Base-by-base conservation (phyloP, 35 echinoderm and acorn worm genomes). In the Nesometra sesokonis region DNA sequence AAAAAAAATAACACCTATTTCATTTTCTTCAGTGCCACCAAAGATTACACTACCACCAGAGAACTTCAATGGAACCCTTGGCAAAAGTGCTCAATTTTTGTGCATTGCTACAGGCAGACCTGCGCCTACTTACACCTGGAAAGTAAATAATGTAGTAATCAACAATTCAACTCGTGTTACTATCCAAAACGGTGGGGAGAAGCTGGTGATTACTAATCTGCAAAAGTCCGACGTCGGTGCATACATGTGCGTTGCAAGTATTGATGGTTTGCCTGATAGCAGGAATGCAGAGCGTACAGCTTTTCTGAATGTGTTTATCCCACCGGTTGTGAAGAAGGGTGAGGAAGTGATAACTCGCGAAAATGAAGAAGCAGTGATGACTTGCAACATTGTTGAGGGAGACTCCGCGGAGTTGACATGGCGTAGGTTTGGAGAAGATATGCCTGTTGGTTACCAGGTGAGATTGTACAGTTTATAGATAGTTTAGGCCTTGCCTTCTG, bases 21-120 rank as follows among this genome's bases (percentile, higher is more conserved):
- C 15, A 43, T 57, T 86, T 35, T 13, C 32, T 46, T 36, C 36
- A 88, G 86, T 81, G n/a, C 78, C 88, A 32, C 88, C 82, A 0
- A 33, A 79, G n/a, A 84, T 82, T 52, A 30, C 47, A 19, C 84
- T 89, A 52, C n/a, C 31, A 37, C 88, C 88, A 7, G 38, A 57
- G 3, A 76, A 84, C 17, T 79, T 82, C 34, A 46, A 76, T 3
- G 35, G 76, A n/a, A 82, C 88, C 11, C 47, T 78, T 0, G 88
- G 88, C 15, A 38, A 37, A 27, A 36, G 1, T 11, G 82, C 81
- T 0, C 33, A 89, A 30, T 89, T 89, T 46, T 46, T 84, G 21
- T 89, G 88, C 47, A 84, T 77, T 8, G 88, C 82, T 5, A 80
- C 46, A 17, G 88, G 88, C 23, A 82, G 84, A 17, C 88, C 88